These are phyloP conservation scores for Hemicentrotus pulcherrimus DNA, from an alignment of 35 echinoderm and acorn worm genomes.

Conservation along the genomic window DNA sequence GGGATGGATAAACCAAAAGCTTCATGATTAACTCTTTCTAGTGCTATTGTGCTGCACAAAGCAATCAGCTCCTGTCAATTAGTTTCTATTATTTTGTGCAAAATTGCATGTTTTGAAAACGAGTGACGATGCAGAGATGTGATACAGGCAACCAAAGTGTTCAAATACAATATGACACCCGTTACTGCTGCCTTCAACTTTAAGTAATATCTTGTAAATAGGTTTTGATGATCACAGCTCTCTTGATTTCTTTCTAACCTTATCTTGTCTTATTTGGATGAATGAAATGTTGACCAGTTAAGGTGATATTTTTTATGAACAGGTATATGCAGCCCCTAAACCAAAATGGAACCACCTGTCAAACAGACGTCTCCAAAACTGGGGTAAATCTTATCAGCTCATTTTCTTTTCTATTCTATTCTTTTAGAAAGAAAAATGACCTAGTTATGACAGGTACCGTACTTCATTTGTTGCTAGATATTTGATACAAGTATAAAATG, in stretches of 20 bases:
- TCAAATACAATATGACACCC: not conserved
- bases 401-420: not conserved
- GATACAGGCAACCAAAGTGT: no score
- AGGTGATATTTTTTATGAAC: not conserved
- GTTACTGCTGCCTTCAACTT: not conserved
- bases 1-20: no score
- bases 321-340: conserved; percentile 94
- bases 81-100: not conserved
- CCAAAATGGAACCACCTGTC: conserved; percentile 93
- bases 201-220: not conserved
- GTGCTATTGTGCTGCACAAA: no score
- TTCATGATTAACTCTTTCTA: no score
- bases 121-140: not conserved
- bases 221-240: not conserved
- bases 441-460: not conserved
- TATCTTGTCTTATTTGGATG: not conserved
- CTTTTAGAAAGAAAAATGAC: not conserved
- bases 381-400: conserved; percentile 62
- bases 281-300: not conserved
- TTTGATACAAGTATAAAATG: not conserved
- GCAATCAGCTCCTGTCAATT: no score
- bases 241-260: not conserved
- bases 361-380: conserved; percentile 89
- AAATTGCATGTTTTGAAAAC: not conserved
- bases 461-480: not conserved